These are phyloP conservation scores for Pseudococcus viburni DNA, from an alignment of 2,888 invertebrate genomes.

Conservation along the genomic window DNA sequence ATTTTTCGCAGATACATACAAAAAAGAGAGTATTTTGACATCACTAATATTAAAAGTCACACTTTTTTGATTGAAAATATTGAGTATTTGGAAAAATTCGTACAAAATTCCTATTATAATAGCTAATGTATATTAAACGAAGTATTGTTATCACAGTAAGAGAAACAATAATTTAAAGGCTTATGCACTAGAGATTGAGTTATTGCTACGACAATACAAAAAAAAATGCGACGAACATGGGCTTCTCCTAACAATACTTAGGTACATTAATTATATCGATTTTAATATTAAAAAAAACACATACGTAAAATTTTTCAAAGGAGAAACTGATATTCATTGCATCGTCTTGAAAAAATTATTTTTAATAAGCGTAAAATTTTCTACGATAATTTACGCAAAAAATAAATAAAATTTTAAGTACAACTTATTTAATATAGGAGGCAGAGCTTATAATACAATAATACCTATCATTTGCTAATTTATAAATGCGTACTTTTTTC, in stretches of 20 bases:
- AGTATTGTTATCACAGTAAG: conserved; percentile 29
- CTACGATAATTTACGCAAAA: conserved; percentile 14
- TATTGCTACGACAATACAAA: neutral
- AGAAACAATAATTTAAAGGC: conserved; percentile 31
- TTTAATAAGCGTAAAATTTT: conserved; percentile 55
- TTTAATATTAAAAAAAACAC: neutral
- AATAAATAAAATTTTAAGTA: conserved; percentile 33
- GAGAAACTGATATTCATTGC: conserved; percentile 61
- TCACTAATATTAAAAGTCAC: neutral
- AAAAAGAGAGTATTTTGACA: conserved; percentile 8
- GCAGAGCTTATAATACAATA: conserved; percentile 34
- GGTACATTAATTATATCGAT: neutral
- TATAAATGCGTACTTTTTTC: conserved; percentile 42
- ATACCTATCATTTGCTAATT: conserved; percentile 21
- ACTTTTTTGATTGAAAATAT: neutral
- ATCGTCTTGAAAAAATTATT: conserved; percentile 28
- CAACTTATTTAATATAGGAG: conserved; percentile 33
- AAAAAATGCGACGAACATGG: conserved; percentile 9
- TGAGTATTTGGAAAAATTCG: conserved; percentile 1
- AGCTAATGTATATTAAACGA: neutral
- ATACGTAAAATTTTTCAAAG: neutral
- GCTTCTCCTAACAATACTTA: conserved; percentile 12
- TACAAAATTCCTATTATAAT: neutral
- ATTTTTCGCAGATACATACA: neutral
- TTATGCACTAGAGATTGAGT: conserved; percentile 7